Percentiles rank a stretch among this genome's conserved stretches.
Conservation (phyloP, 1,140 invertebrate species). For the Octopus sinensis region DNA sequence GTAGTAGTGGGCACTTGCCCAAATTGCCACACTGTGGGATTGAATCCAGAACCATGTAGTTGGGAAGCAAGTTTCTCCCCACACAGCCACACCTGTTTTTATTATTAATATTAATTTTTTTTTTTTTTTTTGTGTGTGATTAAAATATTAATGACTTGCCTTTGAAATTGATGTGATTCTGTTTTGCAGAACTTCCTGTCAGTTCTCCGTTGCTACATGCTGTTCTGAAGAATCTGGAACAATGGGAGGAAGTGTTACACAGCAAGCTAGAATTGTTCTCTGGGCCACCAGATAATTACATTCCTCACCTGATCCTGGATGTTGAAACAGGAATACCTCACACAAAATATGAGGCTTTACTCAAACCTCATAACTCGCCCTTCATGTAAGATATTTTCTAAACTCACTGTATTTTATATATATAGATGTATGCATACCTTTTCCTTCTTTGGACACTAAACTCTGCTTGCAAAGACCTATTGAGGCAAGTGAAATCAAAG, state of each 20-base stretch:
- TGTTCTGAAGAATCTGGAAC: constrained; percentile 76
- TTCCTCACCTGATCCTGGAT: constrained; percentile 57
- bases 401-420: too few species aligned
- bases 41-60: too few species aligned
- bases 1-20: too few species aligned
- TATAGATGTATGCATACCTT: too few species aligned
- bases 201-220: constrained; percentile 90
- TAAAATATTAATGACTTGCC: background rate
- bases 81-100: background rate
- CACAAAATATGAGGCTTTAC: constrained; percentile 85
- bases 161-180: constrained; percentile 10
- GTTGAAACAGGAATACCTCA: constrained; percentile 73
- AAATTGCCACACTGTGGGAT: too few species aligned
- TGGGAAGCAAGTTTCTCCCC: too few species aligned
- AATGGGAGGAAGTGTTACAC: constrained; percentile 82
- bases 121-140: background rate
- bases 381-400: constrained; percentile 69
- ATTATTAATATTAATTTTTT: background rate
- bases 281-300: constrained; percentile 65
- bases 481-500: too few species aligned
- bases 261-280: constrained; percentile 73
- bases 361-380: constrained; percentile 92
- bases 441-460: too few species aligned
- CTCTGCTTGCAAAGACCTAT: too few species aligned
- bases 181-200: constrained; percentile 78